Evolutionary conservation across 2,888 invertebrate species (phyloP).

Genomic region (Synanthedon formicaeformis): DNA sequence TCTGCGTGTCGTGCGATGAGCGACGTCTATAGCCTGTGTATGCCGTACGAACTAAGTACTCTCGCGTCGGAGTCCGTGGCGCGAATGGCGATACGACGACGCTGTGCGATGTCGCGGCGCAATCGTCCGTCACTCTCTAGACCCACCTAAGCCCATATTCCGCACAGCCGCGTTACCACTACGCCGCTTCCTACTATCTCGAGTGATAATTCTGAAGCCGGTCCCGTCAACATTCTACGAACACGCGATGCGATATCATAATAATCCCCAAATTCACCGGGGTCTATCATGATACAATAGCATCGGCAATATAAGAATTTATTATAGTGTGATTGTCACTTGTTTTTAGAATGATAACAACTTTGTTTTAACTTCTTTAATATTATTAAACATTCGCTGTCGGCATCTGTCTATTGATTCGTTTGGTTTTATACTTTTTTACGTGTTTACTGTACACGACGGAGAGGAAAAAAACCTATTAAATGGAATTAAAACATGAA

Average conservation of each 20-base stretch:
- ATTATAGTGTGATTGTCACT: not conserved
- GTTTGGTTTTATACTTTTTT: too few relatives aligned
- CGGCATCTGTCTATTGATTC: too few relatives aligned
- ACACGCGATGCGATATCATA: not conserved
- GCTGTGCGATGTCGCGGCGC: conserved; percentile 38
- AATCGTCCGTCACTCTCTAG: conserved; percentile 31
- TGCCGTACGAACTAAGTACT: conserved; percentile 30
- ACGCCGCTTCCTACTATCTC: conserved; percentile 18
- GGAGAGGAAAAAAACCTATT: too few relatives aligned
- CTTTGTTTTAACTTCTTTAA: not conserved
- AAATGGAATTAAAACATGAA: too few relatives aligned
- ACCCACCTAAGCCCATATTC: conserved; percentile 36
- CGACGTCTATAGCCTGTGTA: conserved; percentile 13
- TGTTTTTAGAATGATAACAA: not conserved
- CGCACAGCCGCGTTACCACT: conserved; percentile 35
- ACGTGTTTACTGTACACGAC: too few relatives aligned
- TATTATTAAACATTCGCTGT: not conserved
- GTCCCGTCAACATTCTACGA: not conserved
- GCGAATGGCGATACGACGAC: conserved; percentile 51
- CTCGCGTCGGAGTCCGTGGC: conserved; percentile 45
- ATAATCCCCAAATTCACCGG: conserved; percentile 32
- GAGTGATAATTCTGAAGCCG: conserved; percentile 23
- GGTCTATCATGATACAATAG: conserved; percentile 22
- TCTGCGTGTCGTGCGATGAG: conserved; percentile 22
- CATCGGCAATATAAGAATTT: not conserved